Evolutionary conservation across 2,888 invertebrate genomes (phyloP).

Genomic region (Ophonus ardosiacus): DNA sequence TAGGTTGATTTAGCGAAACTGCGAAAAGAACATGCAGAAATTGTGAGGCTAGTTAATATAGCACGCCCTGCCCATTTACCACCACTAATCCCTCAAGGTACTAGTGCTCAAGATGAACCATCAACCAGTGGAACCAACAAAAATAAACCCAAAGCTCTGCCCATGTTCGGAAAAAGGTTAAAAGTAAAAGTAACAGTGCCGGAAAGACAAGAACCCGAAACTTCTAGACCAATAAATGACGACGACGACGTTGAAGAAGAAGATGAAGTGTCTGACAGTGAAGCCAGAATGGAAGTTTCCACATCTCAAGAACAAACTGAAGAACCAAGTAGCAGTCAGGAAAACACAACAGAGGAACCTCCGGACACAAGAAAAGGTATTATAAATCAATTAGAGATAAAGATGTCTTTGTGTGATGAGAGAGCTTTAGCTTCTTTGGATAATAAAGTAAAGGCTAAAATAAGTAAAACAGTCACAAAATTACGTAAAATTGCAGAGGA

Average conservation of each 20-base stretch:
- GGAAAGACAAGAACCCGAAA: slow-evolving; percentile 69
- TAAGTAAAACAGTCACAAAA: slow-evolving; percentile 69
- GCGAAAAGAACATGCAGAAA: slow-evolving; percentile 82
- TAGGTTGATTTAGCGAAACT: slow-evolving; percentile 83
- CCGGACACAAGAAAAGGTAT: slow-evolving; percentile 51
- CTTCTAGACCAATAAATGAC: slow-evolving; percentile 66
- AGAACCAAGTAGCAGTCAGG: not conserved
- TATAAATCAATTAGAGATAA: slow-evolving; percentile 58
- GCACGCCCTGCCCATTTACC: slow-evolving; percentile 84
- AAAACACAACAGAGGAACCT: not conserved
- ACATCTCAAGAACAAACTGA: slow-evolving; percentile 8
- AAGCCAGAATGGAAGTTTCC: not conserved
- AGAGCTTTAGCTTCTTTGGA: slow-evolving; percentile 54
- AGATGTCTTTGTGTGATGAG: slow-evolving; percentile 52
- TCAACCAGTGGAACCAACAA: slow-evolving; percentile 62
- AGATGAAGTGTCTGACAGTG: slow-evolving; percentile 73
- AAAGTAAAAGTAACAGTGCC: slow-evolving; percentile 77
- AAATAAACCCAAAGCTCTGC: slow-evolving; percentile 73
- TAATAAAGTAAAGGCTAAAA: slow-evolving; percentile 68
- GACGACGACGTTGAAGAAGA: slow-evolving; percentile 79
- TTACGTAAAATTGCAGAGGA: slow-evolving; percentile 69
- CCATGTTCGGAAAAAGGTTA: slow-evolving; percentile 79
- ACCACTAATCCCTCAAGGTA: slow-evolving; percentile 72
- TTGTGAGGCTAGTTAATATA: slow-evolving; percentile 85
- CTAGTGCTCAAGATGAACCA: slow-evolving; percentile 60